A percentile compares a stretch with the other conserved stretches of the same genome.
These are phyloP conservation scores for Samia ricini DNA, from an alignment of 1,140 invertebrate species.

Conservation along the genomic window DNA sequence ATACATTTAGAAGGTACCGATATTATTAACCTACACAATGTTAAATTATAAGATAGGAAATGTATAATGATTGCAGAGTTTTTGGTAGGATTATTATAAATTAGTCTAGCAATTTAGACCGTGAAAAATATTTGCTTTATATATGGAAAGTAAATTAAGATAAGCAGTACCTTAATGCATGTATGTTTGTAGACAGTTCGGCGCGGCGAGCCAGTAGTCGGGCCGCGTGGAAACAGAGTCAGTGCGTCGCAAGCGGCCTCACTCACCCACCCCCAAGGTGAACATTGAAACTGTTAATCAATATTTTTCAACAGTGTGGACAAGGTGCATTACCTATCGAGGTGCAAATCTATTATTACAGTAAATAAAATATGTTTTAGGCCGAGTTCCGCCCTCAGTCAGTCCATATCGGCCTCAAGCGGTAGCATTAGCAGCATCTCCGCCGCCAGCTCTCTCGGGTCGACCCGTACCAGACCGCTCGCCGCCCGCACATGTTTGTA, in stretches of 20 bases:
- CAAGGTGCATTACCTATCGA: too few relatives aligned
- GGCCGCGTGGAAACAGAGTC: conserved; percentile 87
- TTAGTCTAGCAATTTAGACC: too few relatives aligned
- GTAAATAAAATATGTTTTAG: conserved; percentile 33
- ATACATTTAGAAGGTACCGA: too few relatives aligned
- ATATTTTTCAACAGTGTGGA: too few relatives aligned
- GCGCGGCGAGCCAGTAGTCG: conserved; percentile 85
- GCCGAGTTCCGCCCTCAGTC: conserved; percentile 82
- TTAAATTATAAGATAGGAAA: background rate
- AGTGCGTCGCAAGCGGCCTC: conserved; percentile 85
- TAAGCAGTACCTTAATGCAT: conserved; percentile 76
- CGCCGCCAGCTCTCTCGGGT: conserved; percentile 83
- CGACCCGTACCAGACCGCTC: conserved; percentile 83
- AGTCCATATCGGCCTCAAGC: conserved; percentile 81
- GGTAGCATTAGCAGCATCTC: conserved; percentile 81
- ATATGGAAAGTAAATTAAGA: conserved; percentile 2
- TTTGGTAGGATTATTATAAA: background rate
- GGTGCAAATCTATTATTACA: too few relatives aligned
- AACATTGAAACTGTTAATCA: background rate
- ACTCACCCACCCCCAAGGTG: conserved; percentile 78
- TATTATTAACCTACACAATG: too few relatives aligned
- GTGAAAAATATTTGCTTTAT: background rate
- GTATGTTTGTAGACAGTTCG: conserved; percentile 87
- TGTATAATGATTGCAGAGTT: background rate
- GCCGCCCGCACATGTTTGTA: conserved; percentile 83